A percentile compares a stretch with the other conserved stretches of the same genome.
phyloP scores from a whole-genome alignment of 1,140 invertebrate genomes.

The Rhagoletis zephyria region DNA sequence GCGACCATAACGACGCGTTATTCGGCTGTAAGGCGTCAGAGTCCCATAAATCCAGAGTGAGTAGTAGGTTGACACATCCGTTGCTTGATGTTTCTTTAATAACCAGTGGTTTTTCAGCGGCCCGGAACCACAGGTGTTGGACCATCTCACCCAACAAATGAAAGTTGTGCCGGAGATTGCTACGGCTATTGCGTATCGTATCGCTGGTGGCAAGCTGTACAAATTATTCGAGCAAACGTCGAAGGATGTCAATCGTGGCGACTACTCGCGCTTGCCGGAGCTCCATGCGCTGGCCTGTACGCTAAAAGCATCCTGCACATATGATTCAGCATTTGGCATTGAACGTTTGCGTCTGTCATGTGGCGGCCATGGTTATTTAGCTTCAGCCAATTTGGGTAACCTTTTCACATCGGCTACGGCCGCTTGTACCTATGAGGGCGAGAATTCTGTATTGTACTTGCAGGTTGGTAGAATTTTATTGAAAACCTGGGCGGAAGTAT shows the following conservation, averaged over 20 bases:
- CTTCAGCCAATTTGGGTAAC: constrained; percentile 84
- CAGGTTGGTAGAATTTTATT: constrained; percentile 88
- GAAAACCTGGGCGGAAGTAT: constrained; percentile 79
- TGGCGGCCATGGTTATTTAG: constrained; percentile 93
- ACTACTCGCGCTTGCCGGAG: constrained; percentile 84
- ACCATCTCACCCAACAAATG: constrained; percentile 92
- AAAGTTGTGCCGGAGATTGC: constrained; percentile 88
- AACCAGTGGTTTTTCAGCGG: constrained; percentile 64
- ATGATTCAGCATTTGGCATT: constrained; percentile 80
- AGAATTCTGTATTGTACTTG: constrained; percentile 92
- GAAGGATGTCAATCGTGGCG: constrained; percentile 82
- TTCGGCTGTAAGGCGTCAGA: constrained; percentile 87
- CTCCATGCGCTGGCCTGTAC: constrained; percentile 90
- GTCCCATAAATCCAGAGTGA: constrained; percentile 74
- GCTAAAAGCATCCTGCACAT: constrained; percentile 86
- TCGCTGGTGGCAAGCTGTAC: constrained; percentile 82
- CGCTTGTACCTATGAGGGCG: constrained; percentile 92
- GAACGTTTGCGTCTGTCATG: constrained; percentile 87
- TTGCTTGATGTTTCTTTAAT: background rate
- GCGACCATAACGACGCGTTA: constrained; percentile 88
- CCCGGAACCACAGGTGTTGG: constrained; percentile 88
- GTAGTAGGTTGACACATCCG: background rate
- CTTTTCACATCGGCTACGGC: constrained; percentile 86
- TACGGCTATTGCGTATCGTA: constrained; percentile 81
- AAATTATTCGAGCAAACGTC: constrained; percentile 85